A percentile compares a stretch with the other conserved stretches of the same genome.
Conservation (phyloP, 2,888 invertebrate species). For the Chymomyza caudatula region DNA sequence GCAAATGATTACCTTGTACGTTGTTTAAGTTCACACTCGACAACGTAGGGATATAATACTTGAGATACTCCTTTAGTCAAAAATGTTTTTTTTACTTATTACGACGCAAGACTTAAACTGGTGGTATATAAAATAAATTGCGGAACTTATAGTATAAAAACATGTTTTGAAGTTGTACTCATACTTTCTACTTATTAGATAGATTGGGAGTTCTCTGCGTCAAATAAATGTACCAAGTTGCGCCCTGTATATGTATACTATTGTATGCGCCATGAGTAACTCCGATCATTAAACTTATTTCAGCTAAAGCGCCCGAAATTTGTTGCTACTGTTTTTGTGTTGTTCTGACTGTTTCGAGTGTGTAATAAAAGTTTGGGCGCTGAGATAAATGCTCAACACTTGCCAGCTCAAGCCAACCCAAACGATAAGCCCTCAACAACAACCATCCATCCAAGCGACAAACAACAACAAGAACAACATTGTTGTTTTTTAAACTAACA, state of each 20-base stretch:
- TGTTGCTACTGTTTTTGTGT: constrained; percentile 14
- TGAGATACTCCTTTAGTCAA: no score
- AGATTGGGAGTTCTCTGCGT: neutral
- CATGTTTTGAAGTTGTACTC: neutral
- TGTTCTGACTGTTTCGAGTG: constrained; percentile 7
- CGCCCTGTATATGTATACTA: neutral
- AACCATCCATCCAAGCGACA: constrained; percentile 37
- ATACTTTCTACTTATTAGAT: neutral
- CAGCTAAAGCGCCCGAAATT: constrained; percentile 54
- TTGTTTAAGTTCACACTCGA: no score
- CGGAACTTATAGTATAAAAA: no score
- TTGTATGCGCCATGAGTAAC: constrained; percentile 44
- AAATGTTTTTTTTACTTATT: no score
- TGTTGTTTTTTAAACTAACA: constrained; percentile 62
- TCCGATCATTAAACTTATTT: constrained; percentile 65
- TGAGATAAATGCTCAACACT: constrained; percentile 57
- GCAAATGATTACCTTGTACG: no score
- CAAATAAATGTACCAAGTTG: neutral
- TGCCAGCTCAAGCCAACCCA: constrained; percentile 12
- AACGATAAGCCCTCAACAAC: constrained; percentile 56
- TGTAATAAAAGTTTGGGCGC: constrained; percentile 33
- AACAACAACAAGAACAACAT: constrained; percentile 28
- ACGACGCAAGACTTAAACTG: no score
- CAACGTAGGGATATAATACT: no score
- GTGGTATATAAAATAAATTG: no score